Base-by-base conservation (phyloP, 2,797 vertebrate genomes). In the Anguilla megastoma region DNA sequence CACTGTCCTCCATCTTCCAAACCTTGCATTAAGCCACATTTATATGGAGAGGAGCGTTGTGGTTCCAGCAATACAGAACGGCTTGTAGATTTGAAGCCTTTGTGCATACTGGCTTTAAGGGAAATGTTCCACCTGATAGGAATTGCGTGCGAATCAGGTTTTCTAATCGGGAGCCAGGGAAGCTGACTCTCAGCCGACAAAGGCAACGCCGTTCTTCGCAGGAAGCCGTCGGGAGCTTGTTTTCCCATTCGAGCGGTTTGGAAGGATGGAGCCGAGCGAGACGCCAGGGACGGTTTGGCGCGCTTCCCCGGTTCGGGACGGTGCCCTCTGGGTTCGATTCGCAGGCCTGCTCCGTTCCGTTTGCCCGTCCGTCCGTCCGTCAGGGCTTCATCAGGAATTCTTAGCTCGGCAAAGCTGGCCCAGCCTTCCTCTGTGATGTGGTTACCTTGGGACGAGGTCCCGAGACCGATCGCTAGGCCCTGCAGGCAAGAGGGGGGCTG, bases 271-370 rank as follows among this genome's bases (percentile, higher is more conserved):
- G 48, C 2, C 3, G 50, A 56, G 41, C 33, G 85, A 30, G 30
- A 18, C 56, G 10, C 18, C 66, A 41, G 24, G 88, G 83, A 48
- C 74, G 58, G 84, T 69, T 21, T 33, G 63, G 84, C 30, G 30
- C 18, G 60, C 85, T 86, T 90, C 82, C 90, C 86, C 88, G 71
- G 87, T 88, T 58, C 45, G 60, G 71, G 7, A 88, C 80, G 71
- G 82, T 69, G 76, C 33, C 63, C 89, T 76, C 89, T 66, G 74
- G 88, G 88, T 88, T 82, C 89, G 90, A 91, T 93, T 92, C 92
- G 91, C 85, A 85, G 69, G 12, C 79, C 14, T 50, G 9, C 36
- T 41, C 36, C 36, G 36, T 41, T 41, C 36, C 3, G 36, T 41
- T 0, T 41, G 36, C 36, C 36, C 36, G 36, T 3, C 36, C 36